Evolutionary conservation across 2,888 invertebrate species (phyloP).

Genomic region (Perizoma flavofasciatum): DNA sequence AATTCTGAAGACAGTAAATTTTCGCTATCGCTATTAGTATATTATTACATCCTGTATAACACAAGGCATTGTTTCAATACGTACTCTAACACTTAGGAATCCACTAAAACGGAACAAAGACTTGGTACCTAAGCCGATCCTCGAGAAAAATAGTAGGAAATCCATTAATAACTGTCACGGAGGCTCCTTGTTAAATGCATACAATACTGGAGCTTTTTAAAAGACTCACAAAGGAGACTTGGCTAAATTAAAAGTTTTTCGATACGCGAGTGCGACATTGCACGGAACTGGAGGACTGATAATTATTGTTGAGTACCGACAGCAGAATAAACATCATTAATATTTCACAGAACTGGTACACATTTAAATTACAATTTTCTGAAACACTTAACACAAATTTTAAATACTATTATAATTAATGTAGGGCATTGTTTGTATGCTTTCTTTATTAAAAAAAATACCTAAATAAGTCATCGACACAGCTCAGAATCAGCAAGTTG

Average conservation of each 20-base stretch:
- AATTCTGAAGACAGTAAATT: no score
- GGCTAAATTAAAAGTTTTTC: conserved; percentile 84
- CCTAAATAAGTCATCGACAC: no score
- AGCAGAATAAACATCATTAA: conserved; percentile 33
- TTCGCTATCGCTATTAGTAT: no score
- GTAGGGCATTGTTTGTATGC: no score
- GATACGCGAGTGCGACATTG: conserved; percentile 80
- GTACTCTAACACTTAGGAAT: conserved; percentile 26
- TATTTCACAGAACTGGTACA: neutral
- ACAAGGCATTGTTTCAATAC: no score
- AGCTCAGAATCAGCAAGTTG: no score
- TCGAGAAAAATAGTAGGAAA: conserved; percentile 81
- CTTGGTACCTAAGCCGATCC: conserved; percentile 75
- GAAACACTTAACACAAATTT: no score
- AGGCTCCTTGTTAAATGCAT: conserved; percentile 83
- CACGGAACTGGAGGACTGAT: conserved; percentile 76
- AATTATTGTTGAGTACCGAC: conserved; percentile 73
- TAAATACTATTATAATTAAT: no score
- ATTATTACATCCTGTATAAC: no score
- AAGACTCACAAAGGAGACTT: conserved; percentile 78
- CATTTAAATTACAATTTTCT: neutral
- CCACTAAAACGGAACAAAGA: conserved; percentile 66
- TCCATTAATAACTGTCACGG: conserved; percentile 81
- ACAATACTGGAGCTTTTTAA: conserved; percentile 83
- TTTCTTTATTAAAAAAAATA: no score